These are phyloP conservation scores for Neotoma lepida DNA, from an alignment of 2,113 vertebrate species.

Conservation along the genomic window DNA sequence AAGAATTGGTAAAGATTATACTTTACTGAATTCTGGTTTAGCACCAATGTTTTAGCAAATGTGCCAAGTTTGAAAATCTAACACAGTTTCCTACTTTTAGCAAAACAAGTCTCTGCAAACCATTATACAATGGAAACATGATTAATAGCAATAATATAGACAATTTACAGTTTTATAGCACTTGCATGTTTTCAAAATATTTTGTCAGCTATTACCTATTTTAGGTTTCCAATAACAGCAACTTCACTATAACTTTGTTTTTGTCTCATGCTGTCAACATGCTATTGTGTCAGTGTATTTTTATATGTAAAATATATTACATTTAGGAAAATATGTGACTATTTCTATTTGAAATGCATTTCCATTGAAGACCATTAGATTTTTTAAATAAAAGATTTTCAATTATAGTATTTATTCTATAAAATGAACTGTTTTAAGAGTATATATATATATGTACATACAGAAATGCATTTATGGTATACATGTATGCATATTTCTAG, in stretches of 20 bases:
- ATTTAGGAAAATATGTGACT: background rate
- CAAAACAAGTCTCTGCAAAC: background rate
- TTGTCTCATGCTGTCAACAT: background rate
- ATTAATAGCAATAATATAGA: background rate
- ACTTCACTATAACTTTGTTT: background rate
- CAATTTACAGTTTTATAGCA: background rate
- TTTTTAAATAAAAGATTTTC: slow-evolving; percentile 12
- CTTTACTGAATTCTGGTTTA: background rate
- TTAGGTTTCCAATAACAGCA: background rate
- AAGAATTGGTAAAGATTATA: background rate
- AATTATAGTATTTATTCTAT: background rate
- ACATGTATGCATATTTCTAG: background rate
- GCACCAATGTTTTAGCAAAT: background rate
- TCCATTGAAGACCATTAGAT: background rate
- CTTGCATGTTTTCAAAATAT: slow-evolving; percentile 8
- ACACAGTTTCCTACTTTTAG: background rate
- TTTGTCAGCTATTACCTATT: background rate
- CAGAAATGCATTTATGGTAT: too few species aligned
- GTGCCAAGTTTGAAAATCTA: background rate
- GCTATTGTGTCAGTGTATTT: background rate
- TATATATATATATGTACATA: too few species aligned
- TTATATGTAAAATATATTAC: background rate
- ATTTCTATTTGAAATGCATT: slow-evolving; percentile 25
- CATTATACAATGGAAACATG: background rate
- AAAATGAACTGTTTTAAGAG: slow-evolving; percentile 27